These are phyloP conservation scores for Trididemnum clinides DNA, from an alignment of 23 tunicate genomes.

Conservation along the genomic window DNA sequence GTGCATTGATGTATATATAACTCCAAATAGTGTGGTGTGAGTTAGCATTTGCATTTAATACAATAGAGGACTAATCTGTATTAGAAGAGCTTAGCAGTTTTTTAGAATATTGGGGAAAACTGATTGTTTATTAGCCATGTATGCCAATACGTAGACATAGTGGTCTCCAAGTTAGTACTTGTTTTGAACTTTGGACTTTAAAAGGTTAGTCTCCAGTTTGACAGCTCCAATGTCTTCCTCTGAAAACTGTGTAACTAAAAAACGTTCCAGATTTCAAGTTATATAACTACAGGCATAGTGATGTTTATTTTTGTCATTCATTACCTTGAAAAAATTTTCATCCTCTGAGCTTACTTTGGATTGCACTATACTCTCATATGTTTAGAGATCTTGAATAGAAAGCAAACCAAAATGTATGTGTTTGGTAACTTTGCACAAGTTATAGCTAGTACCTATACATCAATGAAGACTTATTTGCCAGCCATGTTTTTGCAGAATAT, in stretches of 20 bases:
- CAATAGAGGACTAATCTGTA: not conserved
- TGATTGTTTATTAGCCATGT: not conserved
- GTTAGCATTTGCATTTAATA: not conserved
- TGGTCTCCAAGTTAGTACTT: not conserved
- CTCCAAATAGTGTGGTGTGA: not conserved
- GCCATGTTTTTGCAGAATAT: no score
- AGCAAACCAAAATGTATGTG: not conserved
- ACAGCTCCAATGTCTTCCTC: not conserved
- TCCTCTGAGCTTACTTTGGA: not conserved
- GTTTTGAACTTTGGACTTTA: not conserved
- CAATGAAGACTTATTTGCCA: not conserved
- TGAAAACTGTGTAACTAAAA: not conserved
- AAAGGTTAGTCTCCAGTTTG: no score
- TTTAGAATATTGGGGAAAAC: not conserved
- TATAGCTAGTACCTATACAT: not conserved
- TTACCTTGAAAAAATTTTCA: not conserved
- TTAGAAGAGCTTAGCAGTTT: not conserved
- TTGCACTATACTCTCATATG: not conserved
- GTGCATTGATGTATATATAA: not conserved
- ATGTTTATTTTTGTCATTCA: not conserved
- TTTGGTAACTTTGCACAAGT: not conserved
- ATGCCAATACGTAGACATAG: not conserved
- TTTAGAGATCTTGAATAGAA: not conserved
- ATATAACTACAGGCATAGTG: not conserved
- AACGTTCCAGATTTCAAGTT: not conserved